Conservation (phyloP, 2,888 invertebrate genomes). For the Allophyes oxyacanthae region DNA sequence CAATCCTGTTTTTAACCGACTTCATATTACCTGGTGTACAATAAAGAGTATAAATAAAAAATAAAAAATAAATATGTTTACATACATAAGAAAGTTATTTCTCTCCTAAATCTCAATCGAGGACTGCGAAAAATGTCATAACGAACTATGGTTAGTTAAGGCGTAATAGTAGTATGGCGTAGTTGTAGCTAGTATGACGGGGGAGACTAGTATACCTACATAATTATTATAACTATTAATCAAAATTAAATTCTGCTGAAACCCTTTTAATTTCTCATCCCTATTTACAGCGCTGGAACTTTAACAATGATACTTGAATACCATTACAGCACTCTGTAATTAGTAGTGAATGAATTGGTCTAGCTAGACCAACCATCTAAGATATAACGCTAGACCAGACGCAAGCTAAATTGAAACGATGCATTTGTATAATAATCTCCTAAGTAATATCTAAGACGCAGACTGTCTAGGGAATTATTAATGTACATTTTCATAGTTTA, state of each 20-base stretch:
- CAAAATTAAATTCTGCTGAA: conserved; percentile 1
- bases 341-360: conserved; percentile 30
- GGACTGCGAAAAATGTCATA: too few species aligned
- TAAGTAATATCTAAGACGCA: conserved; percentile 44
- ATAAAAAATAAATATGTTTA: too few species aligned
- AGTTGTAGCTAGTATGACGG: too few species aligned
- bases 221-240: neutral
- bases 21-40: too few species aligned
- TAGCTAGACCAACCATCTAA: conserved; percentile 37
- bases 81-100: too few species aligned
- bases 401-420: conserved; percentile 21
- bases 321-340: conserved; percentile 8
- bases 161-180: too few species aligned
- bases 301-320: conserved; percentile 5
- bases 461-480: conserved; percentile 25
- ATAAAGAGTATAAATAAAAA: too few species aligned
- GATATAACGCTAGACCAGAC: conserved; percentile 15
- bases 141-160: too few species aligned
- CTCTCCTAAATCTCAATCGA: too few species aligned
- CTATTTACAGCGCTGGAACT: conserved; percentile 1
- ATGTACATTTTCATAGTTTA: conserved; percentile 14
- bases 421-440: conserved; percentile 45
- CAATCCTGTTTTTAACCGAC: too few species aligned
- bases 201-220: too few species aligned
- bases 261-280: conserved; percentile 1